phyloP scores from a whole-genome alignment of 2,113 vertebrate genomes.

The Numida meleagris region DNA sequence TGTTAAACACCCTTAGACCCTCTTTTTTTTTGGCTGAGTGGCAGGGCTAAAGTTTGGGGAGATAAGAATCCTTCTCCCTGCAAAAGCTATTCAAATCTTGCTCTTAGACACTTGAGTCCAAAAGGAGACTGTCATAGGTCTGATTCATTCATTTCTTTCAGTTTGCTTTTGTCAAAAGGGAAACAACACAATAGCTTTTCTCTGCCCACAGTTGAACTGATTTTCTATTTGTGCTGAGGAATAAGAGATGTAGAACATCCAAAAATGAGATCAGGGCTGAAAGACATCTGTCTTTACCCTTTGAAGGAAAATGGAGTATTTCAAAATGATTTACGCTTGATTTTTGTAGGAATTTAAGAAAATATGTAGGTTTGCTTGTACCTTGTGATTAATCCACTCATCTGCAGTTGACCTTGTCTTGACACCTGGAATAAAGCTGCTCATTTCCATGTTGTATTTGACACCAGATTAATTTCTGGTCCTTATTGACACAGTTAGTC shows the following conservation, averaged over 20 bases:
- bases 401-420: background rate
- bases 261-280: background rate
- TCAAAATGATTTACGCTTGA: background rate
- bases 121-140: background rate
- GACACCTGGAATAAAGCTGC: background rate
- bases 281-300: background rate
- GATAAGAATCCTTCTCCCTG: background rate
- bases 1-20: background rate
- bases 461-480: background rate
- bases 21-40: background rate
- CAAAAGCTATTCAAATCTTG: background rate
- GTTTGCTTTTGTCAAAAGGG: background rate
- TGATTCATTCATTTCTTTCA: background rate
- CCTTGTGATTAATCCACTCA: background rate
- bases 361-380: background rate
- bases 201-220: background rate
- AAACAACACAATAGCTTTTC: background rate
- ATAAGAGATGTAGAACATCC: background rate
- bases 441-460: background rate
- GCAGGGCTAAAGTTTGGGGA: background rate
- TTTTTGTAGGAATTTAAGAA: background rate
- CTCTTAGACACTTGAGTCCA: background rate
- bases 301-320: accelerated
- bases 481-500: background rate
- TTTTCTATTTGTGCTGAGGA: background rate